Base-by-base conservation (phyloP, 2,888 invertebrate genomes). In the Coenonympha arcania region DNA sequence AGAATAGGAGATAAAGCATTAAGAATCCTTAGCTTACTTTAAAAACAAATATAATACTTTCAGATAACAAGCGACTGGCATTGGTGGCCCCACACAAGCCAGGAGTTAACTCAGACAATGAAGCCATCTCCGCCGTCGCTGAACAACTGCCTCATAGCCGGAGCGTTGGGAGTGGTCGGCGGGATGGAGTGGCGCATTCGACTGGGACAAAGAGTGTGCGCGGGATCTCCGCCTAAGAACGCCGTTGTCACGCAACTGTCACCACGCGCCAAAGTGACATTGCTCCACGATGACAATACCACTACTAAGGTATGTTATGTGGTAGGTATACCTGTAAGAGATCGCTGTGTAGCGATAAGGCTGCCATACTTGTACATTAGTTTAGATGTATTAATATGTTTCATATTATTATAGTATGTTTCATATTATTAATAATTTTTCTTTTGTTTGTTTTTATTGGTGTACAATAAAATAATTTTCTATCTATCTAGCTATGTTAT, bases 41-140 rank as follows among this genome's bases (percentile, higher is more conserved):
- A n/a, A n/a, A n/a, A n/a, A n/a, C n/a, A n/a, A 16, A 33, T 39
- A 3, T 15, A 4, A 22, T 8, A 8, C 1, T 39, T 39, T 20
- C 61, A 86, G 85, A 73, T 85, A 24, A 79, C 85, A 8, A 79
- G 66, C 48, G 85, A 86, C 51, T 85, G 83, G 84, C 84, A 84
- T 59, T 84, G 84, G 84, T 86, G 84, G 85, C 82, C 82, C 0
- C 79, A 81, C 49, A 69, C 76, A 3, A 84, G 81, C 61, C 81
- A 82, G 66, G 85, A 84, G 44, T 63, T 80, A 62, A 76, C 76
- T 5, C 81, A 76, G 54, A 80, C 79, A 0, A 69, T 80, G 51
- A 85, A 77, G 59, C 78, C 81, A 0, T 59, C 75, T 8, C 79
- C 84, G 2, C 82, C 82, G 0, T 76, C 70, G 11, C 66, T 84